Conservation (phyloP, 2,888 invertebrate species). For the Magallana nippona region DNA sequence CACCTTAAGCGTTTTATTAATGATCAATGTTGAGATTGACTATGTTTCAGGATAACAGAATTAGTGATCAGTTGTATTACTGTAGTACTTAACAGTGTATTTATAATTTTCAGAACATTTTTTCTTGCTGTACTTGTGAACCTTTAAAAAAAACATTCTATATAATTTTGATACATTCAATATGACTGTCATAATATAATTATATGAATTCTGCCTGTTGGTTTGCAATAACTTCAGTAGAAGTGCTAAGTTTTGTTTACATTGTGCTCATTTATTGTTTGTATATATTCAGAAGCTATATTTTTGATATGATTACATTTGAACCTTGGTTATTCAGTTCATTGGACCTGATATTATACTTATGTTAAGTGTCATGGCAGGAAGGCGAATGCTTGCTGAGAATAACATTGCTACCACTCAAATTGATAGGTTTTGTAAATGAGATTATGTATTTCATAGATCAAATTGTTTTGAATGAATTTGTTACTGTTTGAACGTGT, state of each 20-base stretch:
- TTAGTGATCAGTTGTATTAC: neutral
- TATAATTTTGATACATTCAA: too few relatives aligned
- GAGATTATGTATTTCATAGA: conserved; percentile 13
- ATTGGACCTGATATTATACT: conserved; percentile 16
- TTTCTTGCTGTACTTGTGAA: too few relatives aligned
- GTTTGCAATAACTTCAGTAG: neutral
- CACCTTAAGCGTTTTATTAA: neutral
- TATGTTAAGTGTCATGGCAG: neutral
- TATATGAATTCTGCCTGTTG: neutral
- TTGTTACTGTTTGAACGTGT: conserved; percentile 19
- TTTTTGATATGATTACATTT: conserved; percentile 30
- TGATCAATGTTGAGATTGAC: neutral
- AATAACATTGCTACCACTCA: neutral
- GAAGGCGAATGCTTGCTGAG: conserved; percentile 7
- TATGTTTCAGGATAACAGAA: neutral
- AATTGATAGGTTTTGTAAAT: conserved; percentile 4
- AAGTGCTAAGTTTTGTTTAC: too few relatives aligned
- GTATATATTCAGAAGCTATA: conserved; percentile 8
- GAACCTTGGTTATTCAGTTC: neutral
- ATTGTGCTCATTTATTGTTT: neutral
- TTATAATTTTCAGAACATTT: too few relatives aligned
- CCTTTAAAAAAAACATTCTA: too few relatives aligned
- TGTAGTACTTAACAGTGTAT: neutral
- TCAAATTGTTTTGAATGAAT: conserved; percentile 19
- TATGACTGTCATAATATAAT: too few relatives aligned